Conservation (phyloP, 2,113 vertebrate species). For the Corythornis madagascariensis region DNA sequence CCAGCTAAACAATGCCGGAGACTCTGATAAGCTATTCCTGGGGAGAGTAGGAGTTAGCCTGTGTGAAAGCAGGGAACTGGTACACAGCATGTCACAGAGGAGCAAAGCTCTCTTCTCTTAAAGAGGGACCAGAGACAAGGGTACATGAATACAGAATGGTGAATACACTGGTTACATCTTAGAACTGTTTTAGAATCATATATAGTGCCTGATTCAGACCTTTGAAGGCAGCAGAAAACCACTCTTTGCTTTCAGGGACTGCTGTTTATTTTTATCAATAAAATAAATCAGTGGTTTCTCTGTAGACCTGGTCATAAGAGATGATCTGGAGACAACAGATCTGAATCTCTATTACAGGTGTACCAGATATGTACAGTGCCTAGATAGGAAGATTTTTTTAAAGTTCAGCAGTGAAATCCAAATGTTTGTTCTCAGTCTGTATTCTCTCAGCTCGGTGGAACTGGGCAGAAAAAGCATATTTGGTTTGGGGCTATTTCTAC, state of each 20-base stretch:
- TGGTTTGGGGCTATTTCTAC: conserved; percentile 44
- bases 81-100: not conserved
- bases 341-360: not conserved
- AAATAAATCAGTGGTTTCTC: not conserved
- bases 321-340: not conserved
- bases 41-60: conserved; percentile 45
- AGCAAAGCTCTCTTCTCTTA: not conserved
- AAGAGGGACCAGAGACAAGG: not conserved
- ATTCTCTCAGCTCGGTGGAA: not conserved
- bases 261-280: not conserved
- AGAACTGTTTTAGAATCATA: not conserved
- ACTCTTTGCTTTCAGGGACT: not conserved
- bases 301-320: not conserved
- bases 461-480: not conserved
- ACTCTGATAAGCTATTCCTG: conserved; percentile 61
- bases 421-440: conserved; percentile 1
- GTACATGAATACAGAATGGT: not conserved
- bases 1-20: conserved; percentile 65
- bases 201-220: not conserved
- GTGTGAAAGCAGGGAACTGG: not conserved
- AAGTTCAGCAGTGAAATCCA: not conserved
- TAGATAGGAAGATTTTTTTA: not conserved
- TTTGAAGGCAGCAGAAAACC: not conserved
- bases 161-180: not conserved
- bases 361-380: not conserved